These are phyloP conservation scores for Epinephelus fuscoguttatus DNA, from an alignment of 2,113 vertebrate genomes.

Conservation along the genomic window DNA sequence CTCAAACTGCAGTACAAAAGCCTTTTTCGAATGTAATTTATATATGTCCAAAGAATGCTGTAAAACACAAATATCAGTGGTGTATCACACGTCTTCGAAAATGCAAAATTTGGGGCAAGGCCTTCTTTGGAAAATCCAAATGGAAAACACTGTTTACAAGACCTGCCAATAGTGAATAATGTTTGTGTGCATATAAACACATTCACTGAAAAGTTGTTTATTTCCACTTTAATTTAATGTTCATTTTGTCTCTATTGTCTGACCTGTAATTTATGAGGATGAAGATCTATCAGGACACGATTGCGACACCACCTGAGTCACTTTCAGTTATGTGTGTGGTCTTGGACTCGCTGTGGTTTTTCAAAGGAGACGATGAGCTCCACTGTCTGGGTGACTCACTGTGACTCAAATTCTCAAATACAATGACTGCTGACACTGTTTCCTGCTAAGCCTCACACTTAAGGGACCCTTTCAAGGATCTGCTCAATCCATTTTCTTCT, in stretches of 20 bases:
- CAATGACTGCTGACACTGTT: conserved; percentile 46
- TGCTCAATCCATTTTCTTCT: conserved; percentile 36
- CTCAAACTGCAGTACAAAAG: too few relatives aligned
- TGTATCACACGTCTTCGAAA: too few relatives aligned
- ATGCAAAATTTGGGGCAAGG: too few relatives aligned
- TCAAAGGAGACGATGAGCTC: conserved; percentile 33
- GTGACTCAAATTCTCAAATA: conserved; percentile 45
- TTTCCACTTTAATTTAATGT: not conserved
- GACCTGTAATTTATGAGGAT: conserved; percentile 4
- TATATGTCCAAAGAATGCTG: too few relatives aligned
- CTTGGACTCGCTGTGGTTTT: conserved; percentile 38
- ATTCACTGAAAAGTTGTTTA: too few relatives aligned
- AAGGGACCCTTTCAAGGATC: conserved; percentile 39
- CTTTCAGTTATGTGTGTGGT: conserved; percentile 19
- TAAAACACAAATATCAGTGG: too few relatives aligned
- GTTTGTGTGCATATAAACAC: too few relatives aligned
- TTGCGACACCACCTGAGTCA: conserved; percentile 25
- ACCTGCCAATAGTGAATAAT: too few relatives aligned
- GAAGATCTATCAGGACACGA: not conserved
- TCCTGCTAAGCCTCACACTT: conserved; percentile 44
- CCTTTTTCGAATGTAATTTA: too few relatives aligned
- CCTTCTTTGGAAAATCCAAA: too few relatives aligned
- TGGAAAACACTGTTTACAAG: too few relatives aligned
- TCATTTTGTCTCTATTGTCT: not conserved
- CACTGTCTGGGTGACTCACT: conserved; percentile 46